Base-by-base conservation (phyloP, 2,797 vertebrate species). In the Falco biarmicus region DNA sequence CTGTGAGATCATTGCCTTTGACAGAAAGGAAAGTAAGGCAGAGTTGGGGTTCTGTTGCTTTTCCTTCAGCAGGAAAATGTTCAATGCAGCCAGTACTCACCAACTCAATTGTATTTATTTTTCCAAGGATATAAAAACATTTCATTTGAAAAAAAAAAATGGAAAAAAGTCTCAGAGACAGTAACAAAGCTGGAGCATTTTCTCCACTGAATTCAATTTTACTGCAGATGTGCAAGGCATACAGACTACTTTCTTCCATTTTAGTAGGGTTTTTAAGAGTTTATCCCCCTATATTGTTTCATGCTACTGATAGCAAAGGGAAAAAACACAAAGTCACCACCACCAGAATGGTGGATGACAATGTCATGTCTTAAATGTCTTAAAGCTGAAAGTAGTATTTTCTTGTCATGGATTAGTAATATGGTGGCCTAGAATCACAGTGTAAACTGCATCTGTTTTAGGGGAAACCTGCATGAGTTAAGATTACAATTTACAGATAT, bases 1-100 rank as follows among this genome's bases (percentile, higher is more conserved):
- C 54, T 0, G 0, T 14, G 34, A 56, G 32, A 63, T 24, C 32
- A 32, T 0, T 51, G 54, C 24, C 59, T 47, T 50, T 54, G 28
- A 63, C 11, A 87, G 64, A 64, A 88, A 73, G 18, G 37, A 66
- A 81, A 7, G 14, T 8, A 87, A 71, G 7, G 60, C 34, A 71
- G 31, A 53, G 28, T 6, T 2, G 1, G 39, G 41, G 13, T 53
- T 80, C 68, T 87, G 47, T 14, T 63, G 48, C 45, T 51, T 71
- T 66, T 45, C 53, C 9, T 75, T 68, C 24, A 57, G 37, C 16
- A 82, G 10, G 10, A 86, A 13, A 69, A 73, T 8, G 26, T 39
- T 51, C 59, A 71, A 4, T 3, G 15, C 4, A 51, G 53, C 19
- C 39, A 71, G 22, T 7, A 75, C 10, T 51, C n/a, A 68, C 19